Evolutionary conservation across 2,797 vertebrate genomes (phyloP).

Genomic region (Benthosema pterotum): DNA sequence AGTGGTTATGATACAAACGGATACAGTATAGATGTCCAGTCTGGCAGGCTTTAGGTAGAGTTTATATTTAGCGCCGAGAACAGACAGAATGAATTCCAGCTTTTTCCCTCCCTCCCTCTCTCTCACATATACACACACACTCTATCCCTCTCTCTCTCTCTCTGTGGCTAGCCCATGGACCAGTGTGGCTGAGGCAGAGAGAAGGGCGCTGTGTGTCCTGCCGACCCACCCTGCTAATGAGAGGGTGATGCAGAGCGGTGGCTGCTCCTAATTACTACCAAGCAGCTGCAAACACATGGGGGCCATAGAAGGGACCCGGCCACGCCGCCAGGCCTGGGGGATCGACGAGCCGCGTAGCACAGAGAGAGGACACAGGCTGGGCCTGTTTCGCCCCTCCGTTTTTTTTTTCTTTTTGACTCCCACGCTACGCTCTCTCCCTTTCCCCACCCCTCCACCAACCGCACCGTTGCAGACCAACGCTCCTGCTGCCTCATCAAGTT

Average conservation of each 20-base stretch:
- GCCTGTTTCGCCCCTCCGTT: constrained; percentile 58
- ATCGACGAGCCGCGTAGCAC: constrained; percentile 71
- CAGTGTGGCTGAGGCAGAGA: constrained; percentile 60
- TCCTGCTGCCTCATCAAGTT: constrained; percentile 82
- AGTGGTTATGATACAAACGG: too few species aligned
- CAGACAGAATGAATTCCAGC: constrained; percentile 76
- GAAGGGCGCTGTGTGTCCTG: constrained; percentile 75
- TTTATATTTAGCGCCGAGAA: constrained; percentile 75
- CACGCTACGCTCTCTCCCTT: constrained; percentile 48
- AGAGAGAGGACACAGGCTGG: constrained; percentile 68
- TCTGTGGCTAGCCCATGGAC: constrained; percentile 67
- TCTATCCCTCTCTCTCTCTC: constrained; percentile 44
- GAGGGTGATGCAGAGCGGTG: constrained; percentile 78
- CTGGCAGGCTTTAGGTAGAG: constrained; percentile 21
- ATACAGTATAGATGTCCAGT: too few species aligned
- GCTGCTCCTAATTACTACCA: constrained; percentile 82
- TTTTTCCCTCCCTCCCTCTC: constrained; percentile 34
- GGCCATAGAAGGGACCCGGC: constrained; percentile 58
- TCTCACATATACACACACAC: too few species aligned
- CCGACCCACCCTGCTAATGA: constrained; percentile 85
- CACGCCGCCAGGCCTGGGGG: constrained; percentile 41
- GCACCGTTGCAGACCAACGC: constrained; percentile 53
- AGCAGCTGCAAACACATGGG: constrained; percentile 77
- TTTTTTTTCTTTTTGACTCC: too few species aligned
- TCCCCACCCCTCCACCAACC: constrained; percentile 39